phyloP scores from a whole-genome alignment of 2,888 invertebrate genomes.

The Balanococcus diminutus region DNA sequence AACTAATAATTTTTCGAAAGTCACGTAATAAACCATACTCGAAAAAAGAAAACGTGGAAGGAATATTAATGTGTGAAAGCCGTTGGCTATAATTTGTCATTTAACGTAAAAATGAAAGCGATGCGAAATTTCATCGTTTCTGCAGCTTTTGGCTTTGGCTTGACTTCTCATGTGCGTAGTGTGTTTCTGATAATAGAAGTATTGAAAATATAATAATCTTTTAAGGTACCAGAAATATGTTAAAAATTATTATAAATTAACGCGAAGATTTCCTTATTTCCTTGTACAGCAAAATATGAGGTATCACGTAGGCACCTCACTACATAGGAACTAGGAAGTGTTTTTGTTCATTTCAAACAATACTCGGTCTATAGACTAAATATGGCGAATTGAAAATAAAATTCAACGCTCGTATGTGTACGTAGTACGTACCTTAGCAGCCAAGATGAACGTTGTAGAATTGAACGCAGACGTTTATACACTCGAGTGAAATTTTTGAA shows the following conservation, averaged over 20 bases:
- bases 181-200: background rate
- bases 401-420: background rate
- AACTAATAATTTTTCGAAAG: slow-evolving; percentile 34
- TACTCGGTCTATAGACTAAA: background rate
- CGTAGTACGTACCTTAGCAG: background rate
- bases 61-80: slow-evolving; percentile 21
- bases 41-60: slow-evolving; percentile 35
- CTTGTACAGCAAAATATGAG: background rate
- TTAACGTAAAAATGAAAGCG: slow-evolving; percentile 37
- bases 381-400: background rate
- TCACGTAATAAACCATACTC: slow-evolving; percentile 41
- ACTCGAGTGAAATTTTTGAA: slow-evolving; percentile 26
- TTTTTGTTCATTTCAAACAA: background rate
- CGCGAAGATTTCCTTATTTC: background rate
- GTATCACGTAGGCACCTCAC: background rate
- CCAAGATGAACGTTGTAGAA: background rate
- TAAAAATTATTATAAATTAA: slow-evolving; percentile 17
- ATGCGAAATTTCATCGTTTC: slow-evolving; percentile 35
- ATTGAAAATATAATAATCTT: background rate
- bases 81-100: slow-evolving; percentile 36
- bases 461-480: background rate
- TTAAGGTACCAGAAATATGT: background rate
- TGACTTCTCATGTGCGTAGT: background rate
- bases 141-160: background rate
- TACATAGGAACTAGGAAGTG: background rate